Evolutionary conservation across 2,888 invertebrate genomes (phyloP), one percentile per base, ranked within the genome.

Genomic region (Drosophila nr. perissopoda): DNA sequence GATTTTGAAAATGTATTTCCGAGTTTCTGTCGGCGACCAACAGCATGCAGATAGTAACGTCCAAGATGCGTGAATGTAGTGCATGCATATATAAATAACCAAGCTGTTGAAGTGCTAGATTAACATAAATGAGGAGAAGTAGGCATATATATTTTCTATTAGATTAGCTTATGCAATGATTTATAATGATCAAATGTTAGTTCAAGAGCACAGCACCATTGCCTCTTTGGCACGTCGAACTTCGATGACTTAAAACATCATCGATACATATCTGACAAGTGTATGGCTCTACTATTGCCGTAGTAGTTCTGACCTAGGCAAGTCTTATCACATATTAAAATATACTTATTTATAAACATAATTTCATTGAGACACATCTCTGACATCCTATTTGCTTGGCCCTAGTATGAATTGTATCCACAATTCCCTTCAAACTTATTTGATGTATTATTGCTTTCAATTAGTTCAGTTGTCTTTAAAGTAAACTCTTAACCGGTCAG

Each of bases 181-280:
- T 53, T 40, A 36, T 49, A 45, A 56, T 48, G 33, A 51, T 27
- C 27, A 63, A 33, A 36, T 51, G 36, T 21, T 59, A 56, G 68
- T 63, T 74, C 56, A 72, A 61, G 58, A 53, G 66, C 66, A 68
- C 18, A 11, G 59, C 21, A 27, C 36, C 11, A 29, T 38, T 65
- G 34, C 45, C 16, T 18, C 10, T 29, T 29, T 29, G 10, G 6
- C 13, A 21, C 13, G 13, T 21, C 7, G 4, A 45, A 13, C 13
- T 25, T 45, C 13, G 16, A 16, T 45, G 45, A 25, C 4, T 13
- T 45, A 45, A 45, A 21, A 4, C 13, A 21, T 25, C 7, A 7
- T 16, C 21, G 16, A 25, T 45, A 45, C 16, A 4, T 16, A 45
- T 25, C 18, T 49, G 27, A 27, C 27, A 16, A 2, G 18, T 5